Percentiles rank a stretch among this genome's conserved stretches.
These are phyloP conservation scores for Sebastes minor DNA, from an alignment of 2,797 vertebrate species.

Conservation along the genomic window DNA sequence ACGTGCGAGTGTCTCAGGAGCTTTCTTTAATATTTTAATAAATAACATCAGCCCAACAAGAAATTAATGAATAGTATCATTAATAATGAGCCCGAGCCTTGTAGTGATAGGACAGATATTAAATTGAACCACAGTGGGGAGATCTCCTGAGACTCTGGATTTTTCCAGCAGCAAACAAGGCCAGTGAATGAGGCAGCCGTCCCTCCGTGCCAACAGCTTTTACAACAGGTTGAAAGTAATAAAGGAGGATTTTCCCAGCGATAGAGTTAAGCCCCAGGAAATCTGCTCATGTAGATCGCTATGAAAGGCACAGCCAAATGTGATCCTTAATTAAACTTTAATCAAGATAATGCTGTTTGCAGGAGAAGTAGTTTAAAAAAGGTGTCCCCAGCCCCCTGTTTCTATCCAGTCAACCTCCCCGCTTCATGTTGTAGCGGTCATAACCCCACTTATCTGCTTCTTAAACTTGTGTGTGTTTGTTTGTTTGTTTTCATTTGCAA, in stretches of 20 bases:
- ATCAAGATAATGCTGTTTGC: slow-evolving; percentile 98
- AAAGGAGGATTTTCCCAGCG: slow-evolving; percentile 99
- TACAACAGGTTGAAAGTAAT: slow-evolving; percentile 99
- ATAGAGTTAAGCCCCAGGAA: slow-evolving; percentile 99
- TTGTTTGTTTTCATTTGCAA: slow-evolving; percentile 67
- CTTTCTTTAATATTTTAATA: slow-evolving; percentile 99
- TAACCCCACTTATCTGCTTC: slow-evolving; percentile 78
- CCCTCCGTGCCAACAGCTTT: slow-evolving; percentile 98
- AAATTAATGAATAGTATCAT: slow-evolving; percentile 99
- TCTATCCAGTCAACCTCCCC: slow-evolving; percentile 74
- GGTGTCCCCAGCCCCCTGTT: slow-evolving; percentile 78
- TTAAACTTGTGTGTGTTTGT: slow-evolving; percentile 71
- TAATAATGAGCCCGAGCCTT: slow-evolving; percentile 99
- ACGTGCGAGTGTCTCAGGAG: slow-evolving; percentile 93
- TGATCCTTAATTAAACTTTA: slow-evolving; percentile 99
- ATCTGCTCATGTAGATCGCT: slow-evolving; percentile 99
- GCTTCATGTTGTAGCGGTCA: slow-evolving; percentile 79
- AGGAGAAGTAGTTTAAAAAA: slow-evolving; percentile 85
- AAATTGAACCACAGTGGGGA: slow-evolving; percentile 98
- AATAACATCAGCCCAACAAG: slow-evolving; percentile 99
- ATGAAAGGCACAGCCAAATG: slow-evolving; percentile 99
- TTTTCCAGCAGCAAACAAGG: slow-evolving; percentile 99
- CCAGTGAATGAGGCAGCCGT: slow-evolving; percentile 94
- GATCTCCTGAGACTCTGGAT: slow-evolving; percentile 97
- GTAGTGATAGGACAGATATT: slow-evolving; percentile 99